Evolutionary conservation across 1,140 invertebrate species (phyloP), one percentile per base, ranked within the genome.

Genomic region (Hyposmocoma kahamanoa): DNA sequence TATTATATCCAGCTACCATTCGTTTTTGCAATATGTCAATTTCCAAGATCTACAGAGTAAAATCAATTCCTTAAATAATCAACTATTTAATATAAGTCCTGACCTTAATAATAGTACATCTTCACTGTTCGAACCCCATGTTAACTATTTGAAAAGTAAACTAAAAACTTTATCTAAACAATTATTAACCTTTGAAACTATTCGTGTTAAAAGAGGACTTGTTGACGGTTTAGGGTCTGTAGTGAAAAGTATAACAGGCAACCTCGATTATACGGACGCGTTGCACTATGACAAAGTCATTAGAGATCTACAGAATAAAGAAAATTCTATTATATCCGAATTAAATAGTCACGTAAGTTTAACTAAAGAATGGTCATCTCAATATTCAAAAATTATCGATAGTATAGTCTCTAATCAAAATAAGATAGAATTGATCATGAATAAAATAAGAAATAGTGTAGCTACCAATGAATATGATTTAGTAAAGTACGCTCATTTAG

Each of bases 401-500:
- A 15, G 20, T 8, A 3, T 39, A 39, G 18, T 13, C 10, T 5
- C 18, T 17, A 39, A 39, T 19, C 36, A 39, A n/a, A 39, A 4
- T 19, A 39, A 39, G 20, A 39, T 39, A 5, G 24, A 26, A 11
- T 26, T 26, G 11, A 26, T 6, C 11, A 26, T 5, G 11, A 5
- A 26, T 26, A 26, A 6, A 6, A 34, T 39, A 19, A 39, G 13
- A 39, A 39, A 20, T 39, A 20, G 20, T 4, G 18, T 13, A 39
- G 8, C 10, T 20, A 20, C 15, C 3, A 19, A 19, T 20, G 5
- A 5, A n/a, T n/a, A n/a, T 41, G 28, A 22, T 22, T n/a, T 48
- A 18, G 28, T 48, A 26, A 48, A 28, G 21, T 41, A 39, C 19
- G 46, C 46, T 5, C 13, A 41, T 26, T 42, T 49, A 9, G 38